Evolutionary conservation across 2,888 invertebrate species (phyloP).

Genomic region (Nebria brevicollis): DNA sequence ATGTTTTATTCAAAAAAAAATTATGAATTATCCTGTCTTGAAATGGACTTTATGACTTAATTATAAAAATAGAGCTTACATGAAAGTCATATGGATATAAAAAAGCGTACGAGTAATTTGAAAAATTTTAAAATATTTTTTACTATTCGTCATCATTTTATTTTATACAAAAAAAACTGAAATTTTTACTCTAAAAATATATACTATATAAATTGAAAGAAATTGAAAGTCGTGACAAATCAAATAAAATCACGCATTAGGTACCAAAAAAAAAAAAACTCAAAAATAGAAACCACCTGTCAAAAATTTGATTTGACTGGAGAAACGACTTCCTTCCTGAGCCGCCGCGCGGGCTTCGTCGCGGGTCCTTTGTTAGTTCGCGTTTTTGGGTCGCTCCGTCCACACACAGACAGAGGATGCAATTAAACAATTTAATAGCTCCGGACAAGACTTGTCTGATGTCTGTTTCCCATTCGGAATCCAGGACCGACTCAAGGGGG

Average conservation of each 20-base stretch:
- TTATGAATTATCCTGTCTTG: too few relatives aligned
- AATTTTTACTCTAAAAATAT: too few relatives aligned
- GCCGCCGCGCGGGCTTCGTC: neutral
- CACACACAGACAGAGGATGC: conserved; percentile 24
- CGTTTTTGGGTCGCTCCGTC: conserved; percentile 26
- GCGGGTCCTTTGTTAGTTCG: conserved; percentile 20
- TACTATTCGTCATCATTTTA: too few relatives aligned
- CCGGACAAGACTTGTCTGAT: conserved; percentile 11
- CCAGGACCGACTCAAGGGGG: conserved; percentile 11
- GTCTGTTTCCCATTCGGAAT: conserved; percentile 18
- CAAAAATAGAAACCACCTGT: conserved; percentile 10
- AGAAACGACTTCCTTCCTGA: conserved; percentile 36
- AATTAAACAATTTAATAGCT: conserved; percentile 34
- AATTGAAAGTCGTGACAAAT: neutral
- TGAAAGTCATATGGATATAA: too few relatives aligned
- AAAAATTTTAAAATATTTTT: too few relatives aligned
- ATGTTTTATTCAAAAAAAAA: too few relatives aligned
- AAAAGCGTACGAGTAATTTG: too few relatives aligned
- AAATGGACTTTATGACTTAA: too few relatives aligned
- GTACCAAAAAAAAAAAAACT: neutral
- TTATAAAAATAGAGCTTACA: too few relatives aligned
- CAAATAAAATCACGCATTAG: neutral
- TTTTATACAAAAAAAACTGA: too few relatives aligned
- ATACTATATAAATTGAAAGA: neutral
- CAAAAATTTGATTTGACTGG: conserved; percentile 26